These are phyloP conservation scores for Macropus fuliginosus DNA, from an alignment of 2,797 vertebrate species.

Conservation along the genomic window DNA sequence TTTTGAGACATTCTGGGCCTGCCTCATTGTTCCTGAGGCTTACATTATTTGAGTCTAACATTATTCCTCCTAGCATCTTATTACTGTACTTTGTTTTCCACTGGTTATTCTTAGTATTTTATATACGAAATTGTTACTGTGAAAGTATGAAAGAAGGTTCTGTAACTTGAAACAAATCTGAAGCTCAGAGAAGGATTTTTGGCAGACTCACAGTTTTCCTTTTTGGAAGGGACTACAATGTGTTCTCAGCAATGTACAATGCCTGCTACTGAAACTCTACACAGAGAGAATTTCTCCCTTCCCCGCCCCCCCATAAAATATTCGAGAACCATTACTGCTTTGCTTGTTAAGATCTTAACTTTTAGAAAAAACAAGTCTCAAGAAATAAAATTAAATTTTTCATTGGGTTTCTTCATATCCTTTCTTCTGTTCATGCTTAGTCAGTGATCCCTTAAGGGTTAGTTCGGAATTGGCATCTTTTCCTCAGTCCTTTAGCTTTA, in stretches of 20 bases:
- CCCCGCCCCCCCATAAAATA: background rate
- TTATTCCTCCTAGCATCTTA: background rate
- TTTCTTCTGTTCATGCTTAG: background rate
- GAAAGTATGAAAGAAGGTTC: conserved; percentile 17
- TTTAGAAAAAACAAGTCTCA: background rate
- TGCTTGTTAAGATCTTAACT: background rate
- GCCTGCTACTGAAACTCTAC: background rate
- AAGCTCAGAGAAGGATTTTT: background rate
- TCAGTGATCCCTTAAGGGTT: background rate
- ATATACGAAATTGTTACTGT: background rate
- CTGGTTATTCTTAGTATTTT: background rate
- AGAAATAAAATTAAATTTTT: background rate
- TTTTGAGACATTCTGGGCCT: background rate
- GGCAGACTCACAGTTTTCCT: background rate
- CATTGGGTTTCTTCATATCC: background rate
- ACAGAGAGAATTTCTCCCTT: background rate
- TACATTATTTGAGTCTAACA: background rate
- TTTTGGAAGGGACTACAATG: conserved; percentile 8
- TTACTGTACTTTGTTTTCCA: background rate
- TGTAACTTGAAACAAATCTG: conserved; percentile 8
- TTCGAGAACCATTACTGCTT: background rate
- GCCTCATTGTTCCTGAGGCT: background rate
- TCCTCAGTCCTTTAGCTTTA: background rate
- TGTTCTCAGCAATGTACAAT: background rate
- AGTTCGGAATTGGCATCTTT: background rate